These are phyloP conservation scores for Esox lucius DNA, from an alignment of 2,797 vertebrate species.

Conservation along the genomic window DNA sequence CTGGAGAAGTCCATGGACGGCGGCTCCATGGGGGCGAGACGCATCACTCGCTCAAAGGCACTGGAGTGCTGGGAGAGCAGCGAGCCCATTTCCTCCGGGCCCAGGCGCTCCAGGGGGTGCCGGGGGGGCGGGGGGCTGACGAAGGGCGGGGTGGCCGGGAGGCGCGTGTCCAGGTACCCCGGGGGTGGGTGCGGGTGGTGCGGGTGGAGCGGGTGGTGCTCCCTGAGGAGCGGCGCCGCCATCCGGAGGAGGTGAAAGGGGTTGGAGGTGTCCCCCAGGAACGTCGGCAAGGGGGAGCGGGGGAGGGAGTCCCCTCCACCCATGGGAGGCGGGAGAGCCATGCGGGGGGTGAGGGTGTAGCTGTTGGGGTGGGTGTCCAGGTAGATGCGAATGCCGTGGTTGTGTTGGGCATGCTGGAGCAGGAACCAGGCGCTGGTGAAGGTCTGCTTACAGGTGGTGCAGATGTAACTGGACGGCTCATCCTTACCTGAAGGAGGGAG, in stretches of 20 bases:
- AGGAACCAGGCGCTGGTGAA: constrained; percentile 99
- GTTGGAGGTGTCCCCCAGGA: constrained; percentile 92
- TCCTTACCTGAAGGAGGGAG: constrained; percentile 87
- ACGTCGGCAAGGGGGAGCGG: constrained; percentile 93
- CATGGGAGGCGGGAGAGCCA: constrained; percentile 92
- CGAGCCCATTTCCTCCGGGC: constrained; percentile 95
- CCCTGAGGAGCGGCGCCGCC: constrained; percentile 93
- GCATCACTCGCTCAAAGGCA: constrained; percentile 87
- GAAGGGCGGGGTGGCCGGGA: constrained; percentile 92
- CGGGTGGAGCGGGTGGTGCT: constrained; percentile 55
- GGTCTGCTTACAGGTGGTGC: constrained; percentile 98
- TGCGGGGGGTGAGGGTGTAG: constrained; percentile 93
- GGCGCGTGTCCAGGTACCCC: constrained; percentile 91
- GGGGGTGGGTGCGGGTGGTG: constrained; percentile 66
- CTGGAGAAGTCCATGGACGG: constrained; percentile 79
- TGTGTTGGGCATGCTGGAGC: constrained; percentile 99
- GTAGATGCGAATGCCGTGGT: constrained; percentile 98
- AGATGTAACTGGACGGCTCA: constrained; percentile 99
- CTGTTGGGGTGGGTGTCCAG: constrained; percentile 93
- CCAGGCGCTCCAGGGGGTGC: constrained; percentile 89
- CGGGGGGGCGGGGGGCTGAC: constrained; percentile 94
- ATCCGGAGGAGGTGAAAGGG: constrained; percentile 97
- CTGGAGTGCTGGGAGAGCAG: constrained; percentile 84
- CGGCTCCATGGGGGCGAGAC: constrained; percentile 74
- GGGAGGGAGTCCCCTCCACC: constrained; percentile 84